phyloP scores from a whole-genome alignment of 1,140 invertebrate genomes.

The Neodiprion lecontei region DNA sequence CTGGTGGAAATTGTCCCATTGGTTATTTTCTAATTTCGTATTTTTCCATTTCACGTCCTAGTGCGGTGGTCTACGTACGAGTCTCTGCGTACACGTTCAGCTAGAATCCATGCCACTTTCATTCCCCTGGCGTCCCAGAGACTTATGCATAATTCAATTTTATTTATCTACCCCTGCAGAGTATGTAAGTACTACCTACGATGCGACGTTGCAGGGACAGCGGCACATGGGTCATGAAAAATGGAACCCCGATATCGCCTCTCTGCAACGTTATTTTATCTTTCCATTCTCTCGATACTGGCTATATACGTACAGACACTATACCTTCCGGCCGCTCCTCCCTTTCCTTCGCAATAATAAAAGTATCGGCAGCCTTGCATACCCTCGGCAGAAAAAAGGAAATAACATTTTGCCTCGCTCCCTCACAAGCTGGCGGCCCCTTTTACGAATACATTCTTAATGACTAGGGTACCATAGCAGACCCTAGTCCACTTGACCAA shows the following conservation, averaged over 20 bases:
- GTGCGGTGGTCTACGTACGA: no score
- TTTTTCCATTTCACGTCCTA: no score
- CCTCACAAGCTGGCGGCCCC: no score
- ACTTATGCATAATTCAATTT: slow-evolving; percentile 1
- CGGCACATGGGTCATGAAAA: not conserved
- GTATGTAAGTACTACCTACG: not conserved
- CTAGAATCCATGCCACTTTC: not conserved
- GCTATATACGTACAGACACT: no score
- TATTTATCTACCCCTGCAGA: not conserved
- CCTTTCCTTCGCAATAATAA: not conserved
- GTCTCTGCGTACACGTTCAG: no score
- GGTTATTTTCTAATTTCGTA: not conserved
- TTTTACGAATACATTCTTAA: no score
- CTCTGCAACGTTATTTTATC: not conserved
- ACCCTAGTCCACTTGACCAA: no score
- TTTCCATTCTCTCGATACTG: not conserved
- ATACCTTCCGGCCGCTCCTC: not conserved
- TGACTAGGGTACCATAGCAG: no score
- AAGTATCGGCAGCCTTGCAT: not conserved
- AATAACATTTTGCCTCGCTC: not conserved
- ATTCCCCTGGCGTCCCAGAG: not conserved
- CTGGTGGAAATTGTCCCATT: no score
- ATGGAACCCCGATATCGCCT: not conserved
- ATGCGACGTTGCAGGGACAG: not conserved
- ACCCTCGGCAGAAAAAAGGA: not conserved